phyloP scores from a whole-genome alignment of 1,140 invertebrate genomes.

The Temnothorax nylanderi region DNA sequence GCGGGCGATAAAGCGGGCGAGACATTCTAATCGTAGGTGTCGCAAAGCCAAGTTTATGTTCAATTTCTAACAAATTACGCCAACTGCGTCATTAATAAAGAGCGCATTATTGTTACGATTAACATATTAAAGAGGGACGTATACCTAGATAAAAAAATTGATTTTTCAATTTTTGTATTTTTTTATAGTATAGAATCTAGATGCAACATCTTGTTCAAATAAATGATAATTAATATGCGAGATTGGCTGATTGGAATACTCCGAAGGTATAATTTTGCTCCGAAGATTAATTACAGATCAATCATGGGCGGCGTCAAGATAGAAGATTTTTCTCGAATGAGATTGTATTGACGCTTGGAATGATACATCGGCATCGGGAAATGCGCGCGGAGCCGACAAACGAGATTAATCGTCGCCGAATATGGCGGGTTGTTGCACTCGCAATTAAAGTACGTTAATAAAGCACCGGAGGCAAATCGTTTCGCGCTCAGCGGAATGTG shows the following conservation, averaged over 20 bases:
- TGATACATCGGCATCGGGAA: constrained; percentile 56
- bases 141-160: too few relatives aligned
- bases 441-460: constrained; percentile 80
- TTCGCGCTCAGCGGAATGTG: constrained; percentile 78
- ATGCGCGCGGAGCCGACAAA: constrained; percentile 75
- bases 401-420: constrained; percentile 76
- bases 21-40: constrained; percentile 58
- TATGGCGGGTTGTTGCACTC: constrained; percentile 76
- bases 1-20: too few relatives aligned
- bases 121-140: too few relatives aligned
- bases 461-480: constrained; percentile 78
- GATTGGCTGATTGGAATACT: not conserved
- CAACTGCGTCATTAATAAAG: constrained; percentile 58
- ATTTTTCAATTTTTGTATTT: too few relatives aligned
- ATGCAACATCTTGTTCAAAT: not conserved
- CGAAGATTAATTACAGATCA: constrained; percentile 43
- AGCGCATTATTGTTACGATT: constrained; percentile 21
- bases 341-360: constrained; percentile 40
- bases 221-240: not conserved
- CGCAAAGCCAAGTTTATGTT: constrained; percentile 39
- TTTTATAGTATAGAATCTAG: too few relatives aligned
- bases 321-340: constrained; percentile 26
- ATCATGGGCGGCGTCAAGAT: constrained; percentile 9
- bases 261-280: not conserved
- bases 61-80: constrained; percentile 49